phyloP scores from a whole-genome alignment of 30 jellyfish, hydroid and myxozoan species.

The Pelagia noctiluca region DNA sequence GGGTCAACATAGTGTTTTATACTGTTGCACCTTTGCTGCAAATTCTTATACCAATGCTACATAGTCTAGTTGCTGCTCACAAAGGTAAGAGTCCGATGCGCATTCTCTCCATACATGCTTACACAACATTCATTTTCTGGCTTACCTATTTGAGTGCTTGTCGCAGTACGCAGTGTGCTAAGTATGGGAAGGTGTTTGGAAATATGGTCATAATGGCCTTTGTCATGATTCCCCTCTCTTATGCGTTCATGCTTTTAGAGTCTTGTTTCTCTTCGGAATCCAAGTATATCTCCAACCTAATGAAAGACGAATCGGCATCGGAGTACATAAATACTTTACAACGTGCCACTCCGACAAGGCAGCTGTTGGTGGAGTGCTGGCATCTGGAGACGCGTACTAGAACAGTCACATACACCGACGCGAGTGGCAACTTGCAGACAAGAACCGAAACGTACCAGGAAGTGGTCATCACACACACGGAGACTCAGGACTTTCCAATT shows the following conservation, averaged over 20 bases:
- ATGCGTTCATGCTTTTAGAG: constrained; percentile 50
- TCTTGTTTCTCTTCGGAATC: constrained; percentile 50
- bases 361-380: constrained; percentile 43
- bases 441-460: constrained; percentile 54
- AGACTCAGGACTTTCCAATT: constrained; percentile 27
- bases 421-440: constrained; percentile 51
- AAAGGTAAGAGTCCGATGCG: constrained; percentile 44
- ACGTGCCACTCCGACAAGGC: constrained; percentile 9
- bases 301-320: constrained; percentile 27
- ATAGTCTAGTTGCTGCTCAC: constrained; percentile 9
- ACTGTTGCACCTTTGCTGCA: constrained; percentile 21
- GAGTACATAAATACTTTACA: constrained; percentile 21
- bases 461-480: constrained; percentile 54
- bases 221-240: constrained; percentile 27
- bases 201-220: constrained; percentile 25
- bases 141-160: constrained; percentile 29
- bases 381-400: constrained; percentile 67
- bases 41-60: constrained; percentile 24
- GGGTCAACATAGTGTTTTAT: constrained; percentile 27
- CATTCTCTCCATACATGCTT: constrained; percentile 48
- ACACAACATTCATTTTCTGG: constrained; percentile 48
- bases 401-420: constrained; percentile 51
- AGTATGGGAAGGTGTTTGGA: constrained; percentile 22
- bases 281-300: constrained; percentile 21
- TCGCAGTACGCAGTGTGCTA: constrained; percentile 4